Base-by-base conservation (phyloP, 2,113 vertebrate genomes). In the Protobothrops flavoviridis region DNA sequence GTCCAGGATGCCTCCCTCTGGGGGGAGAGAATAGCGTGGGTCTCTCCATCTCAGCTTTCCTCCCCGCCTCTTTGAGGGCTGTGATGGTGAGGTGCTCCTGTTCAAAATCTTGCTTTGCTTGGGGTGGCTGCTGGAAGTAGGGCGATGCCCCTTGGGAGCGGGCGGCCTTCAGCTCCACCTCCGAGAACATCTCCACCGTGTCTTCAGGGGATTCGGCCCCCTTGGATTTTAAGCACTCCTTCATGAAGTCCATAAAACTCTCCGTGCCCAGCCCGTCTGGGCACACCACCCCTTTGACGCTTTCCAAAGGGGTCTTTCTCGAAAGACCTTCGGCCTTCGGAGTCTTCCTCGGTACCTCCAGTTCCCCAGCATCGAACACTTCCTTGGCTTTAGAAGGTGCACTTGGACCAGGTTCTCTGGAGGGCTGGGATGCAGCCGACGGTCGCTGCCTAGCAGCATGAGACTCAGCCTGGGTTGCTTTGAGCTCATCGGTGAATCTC, bases 1-100 rank as follows among this genome's bases (percentile, higher is more conserved):
- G 95, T 55, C 89, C 39, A 21, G 24, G 7, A 21, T 15, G n/a
- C 74, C 15, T 64, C 92, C 94, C 87, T 92, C 89, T 92, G 33
- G 93, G 53, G 7, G 7, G 88, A 48, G 92, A 94, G 29, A 88
- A 39, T 33, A 88, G 95, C 0, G 56, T 8, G 55, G 92, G 48
- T 59, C 86, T 89, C 89, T 93, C 92, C 43, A 6, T 20, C 29
- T 69, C 88, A 9, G 90, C 90, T 43, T 94, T 96, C 91, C 94
- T 95, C 21, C 95, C 96, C 48, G 98, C 92, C 93, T 98, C 98
- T 96, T 98, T 98, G 48, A 98, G 97, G 61, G 98, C 98, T 96
- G 89, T 97, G 94, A 99, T 98, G 1, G 98, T 98, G 39, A 98
- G 97, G 53, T 94, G 94, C 52, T 99, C 98, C 92, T 99, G 98